Base-by-base conservation (phyloP, 2,797 vertebrate species). In the Coregonus ussuriensis region DNA sequence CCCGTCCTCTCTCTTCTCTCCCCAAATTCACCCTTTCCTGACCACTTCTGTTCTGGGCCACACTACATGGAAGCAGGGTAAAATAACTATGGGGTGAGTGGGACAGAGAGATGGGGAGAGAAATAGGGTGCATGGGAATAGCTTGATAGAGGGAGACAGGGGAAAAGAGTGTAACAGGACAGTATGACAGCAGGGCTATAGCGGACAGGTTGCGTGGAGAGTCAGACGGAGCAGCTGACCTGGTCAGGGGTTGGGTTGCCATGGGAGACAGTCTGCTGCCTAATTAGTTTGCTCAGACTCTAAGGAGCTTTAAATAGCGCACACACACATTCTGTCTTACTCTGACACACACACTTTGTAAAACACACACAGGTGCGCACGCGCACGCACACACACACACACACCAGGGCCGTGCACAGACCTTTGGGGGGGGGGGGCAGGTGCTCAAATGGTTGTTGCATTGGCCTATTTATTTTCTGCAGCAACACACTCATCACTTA, bases 271-370 rank as follows among this genome's bases (percentile, higher is more conserved):
- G 56, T 25, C 72, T 62, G 72, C 54, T 74, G 33, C 72, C 54
- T 74, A 74, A 74, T 74, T 62, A 74, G 72, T 74, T 74, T 62
- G 72, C 52, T 59, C 33, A 56, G 33, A 74, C 31, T 62, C 33
- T 37, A 41, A 62, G 31, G 72, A 62, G 54, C 72, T 74, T 74
- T 21, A 74, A 74, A 63, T 63, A 74, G 72, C 56, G 25, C 69
- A 47, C 37, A n/a, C 69, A 47, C 21, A 47, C 37, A 47, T 47
- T 25, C 41, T 51, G 31, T 35, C 9, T 35, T 29, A 41, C 69
- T 71, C 13, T 25, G 37, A 47, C 21, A 67, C 65, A 67, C 31
- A 35, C 65, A 67, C 59, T 9, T 11, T 62, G 21, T 25, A 16
- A 25, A n/a, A 67, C 29, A 67, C 65, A 67, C 14, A 33, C 31